Conservation (phyloP, 2,888 invertebrate genomes). For the Girardia tigrina region DNA sequence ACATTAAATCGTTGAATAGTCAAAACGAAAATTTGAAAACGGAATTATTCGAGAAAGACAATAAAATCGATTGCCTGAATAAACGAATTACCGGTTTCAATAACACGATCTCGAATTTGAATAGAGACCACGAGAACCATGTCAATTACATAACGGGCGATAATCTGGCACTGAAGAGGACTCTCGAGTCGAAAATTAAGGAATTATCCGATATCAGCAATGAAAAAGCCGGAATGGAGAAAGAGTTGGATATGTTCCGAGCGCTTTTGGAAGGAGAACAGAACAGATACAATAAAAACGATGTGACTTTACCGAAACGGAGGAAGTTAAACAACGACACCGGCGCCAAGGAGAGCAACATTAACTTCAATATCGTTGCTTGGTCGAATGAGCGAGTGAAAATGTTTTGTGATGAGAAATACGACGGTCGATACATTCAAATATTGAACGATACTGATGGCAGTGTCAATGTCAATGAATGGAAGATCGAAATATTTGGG, state of each 20-base stretch:
- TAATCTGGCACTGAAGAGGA: not conserved
- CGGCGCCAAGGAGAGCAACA: too few relatives aligned
- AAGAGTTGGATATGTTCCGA: not conserved
- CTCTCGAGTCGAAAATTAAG: not conserved
- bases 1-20: not conserved
- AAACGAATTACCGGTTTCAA: not conserved
- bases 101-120: not conserved
- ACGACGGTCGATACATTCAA: not conserved
- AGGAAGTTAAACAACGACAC: not conserved
- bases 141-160: not conserved
- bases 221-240: not conserved
- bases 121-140: not conserved
- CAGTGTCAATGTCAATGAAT: not conserved
- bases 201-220: not conserved
- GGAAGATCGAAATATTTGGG: not conserved
- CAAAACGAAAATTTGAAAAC: not conserved
- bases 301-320: not conserved
- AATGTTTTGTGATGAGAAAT: not conserved
- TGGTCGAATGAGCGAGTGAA: not conserved
- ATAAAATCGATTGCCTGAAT: not conserved
- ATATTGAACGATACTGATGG: not conserved
- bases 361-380: not conserved
- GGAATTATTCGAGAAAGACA: not conserved
- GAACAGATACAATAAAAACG: not conserved
- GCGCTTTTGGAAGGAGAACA: not conserved